phyloP scores from a whole-genome alignment of 2,888 invertebrate genomes.

The Eristalinus sepulchralis region DNA sequence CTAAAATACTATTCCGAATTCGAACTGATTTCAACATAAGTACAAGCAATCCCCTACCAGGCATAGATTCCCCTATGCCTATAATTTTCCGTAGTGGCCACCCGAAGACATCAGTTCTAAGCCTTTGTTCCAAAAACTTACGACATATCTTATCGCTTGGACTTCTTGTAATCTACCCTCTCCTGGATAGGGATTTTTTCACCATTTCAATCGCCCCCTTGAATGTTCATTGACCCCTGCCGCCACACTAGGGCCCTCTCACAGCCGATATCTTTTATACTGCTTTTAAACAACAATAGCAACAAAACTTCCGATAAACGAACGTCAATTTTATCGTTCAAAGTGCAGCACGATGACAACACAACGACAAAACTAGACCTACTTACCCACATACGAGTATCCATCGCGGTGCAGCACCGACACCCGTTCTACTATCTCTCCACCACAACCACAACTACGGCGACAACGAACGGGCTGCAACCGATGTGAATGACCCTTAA shows the following conservation, averaged over 20 bases:
- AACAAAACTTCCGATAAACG: slow-evolving; percentile 33
- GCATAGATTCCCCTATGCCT: background rate
- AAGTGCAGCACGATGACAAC: slow-evolving; percentile 12
- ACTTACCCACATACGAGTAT: slow-evolving; percentile 36
- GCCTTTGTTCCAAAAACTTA: background rate
- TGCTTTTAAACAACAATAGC: too few species aligned
- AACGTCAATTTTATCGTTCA: slow-evolving; percentile 37
- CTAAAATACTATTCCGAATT: too few species aligned
- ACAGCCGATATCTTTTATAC: background rate
- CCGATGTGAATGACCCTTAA: slow-evolving; percentile 49
- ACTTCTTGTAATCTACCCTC: background rate
- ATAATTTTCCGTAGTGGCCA: background rate
- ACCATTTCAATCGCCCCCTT: background rate
- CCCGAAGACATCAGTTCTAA: background rate
- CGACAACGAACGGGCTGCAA: background rate
- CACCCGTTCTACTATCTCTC: slow-evolving; percentile 8
- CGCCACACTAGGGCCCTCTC: background rate
- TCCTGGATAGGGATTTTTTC: background rate
- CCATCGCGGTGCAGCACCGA: background rate
- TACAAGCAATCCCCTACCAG: too few species aligned
- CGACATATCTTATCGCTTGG: background rate
- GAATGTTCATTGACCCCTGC: slow-evolving; percentile 17
- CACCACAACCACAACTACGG: background rate
- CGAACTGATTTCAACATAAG: too few species aligned
- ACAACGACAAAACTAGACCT: slow-evolving; percentile 19